These are phyloP conservation scores for Pristionchus exspectatus DNA, from an alignment of 2,888 invertebrate species.

Conservation along the genomic window DNA sequence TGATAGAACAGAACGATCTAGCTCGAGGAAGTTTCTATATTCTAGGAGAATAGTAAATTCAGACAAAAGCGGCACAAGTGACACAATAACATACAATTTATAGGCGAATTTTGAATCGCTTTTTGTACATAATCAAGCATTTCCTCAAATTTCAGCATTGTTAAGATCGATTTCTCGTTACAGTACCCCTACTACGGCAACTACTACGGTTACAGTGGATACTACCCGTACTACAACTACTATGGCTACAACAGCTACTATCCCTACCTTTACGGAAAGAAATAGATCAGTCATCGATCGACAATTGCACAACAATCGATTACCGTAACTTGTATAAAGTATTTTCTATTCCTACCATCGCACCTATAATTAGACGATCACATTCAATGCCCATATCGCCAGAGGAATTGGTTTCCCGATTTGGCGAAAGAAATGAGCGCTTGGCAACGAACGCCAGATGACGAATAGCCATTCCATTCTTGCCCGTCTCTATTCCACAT, in stretches of 20 bases:
- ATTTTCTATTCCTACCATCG: not conserved
- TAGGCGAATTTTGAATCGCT: not conserved
- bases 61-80: not conserved
- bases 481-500: not conserved
- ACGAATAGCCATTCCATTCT: not conserved
- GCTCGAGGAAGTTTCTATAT: too few species aligned
- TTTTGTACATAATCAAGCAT: not conserved
- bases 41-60: not conserved
- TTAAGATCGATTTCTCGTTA: not conserved
- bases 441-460: not conserved
- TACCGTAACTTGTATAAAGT: slow-evolving; percentile 10
- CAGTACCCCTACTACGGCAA: slow-evolving; percentile 57
- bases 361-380: not conserved
- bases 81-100: not conserved
- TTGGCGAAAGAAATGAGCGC: not conserved
- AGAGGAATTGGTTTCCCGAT: not conserved
- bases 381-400: not conserved
- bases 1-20: too few species aligned
- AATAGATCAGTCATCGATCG: slow-evolving; percentile 23
- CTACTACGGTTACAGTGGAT: slow-evolving; percentile 59
- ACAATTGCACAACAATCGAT: not conserved
- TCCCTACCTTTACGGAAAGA: slow-evolving; percentile 59
- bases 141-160: not conserved
- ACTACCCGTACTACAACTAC: slow-evolving; percentile 59
- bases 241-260: slow-evolving; percentile 52